Conservation (phyloP, 2,888 invertebrate genomes). For the Ophraella communa region DNA sequence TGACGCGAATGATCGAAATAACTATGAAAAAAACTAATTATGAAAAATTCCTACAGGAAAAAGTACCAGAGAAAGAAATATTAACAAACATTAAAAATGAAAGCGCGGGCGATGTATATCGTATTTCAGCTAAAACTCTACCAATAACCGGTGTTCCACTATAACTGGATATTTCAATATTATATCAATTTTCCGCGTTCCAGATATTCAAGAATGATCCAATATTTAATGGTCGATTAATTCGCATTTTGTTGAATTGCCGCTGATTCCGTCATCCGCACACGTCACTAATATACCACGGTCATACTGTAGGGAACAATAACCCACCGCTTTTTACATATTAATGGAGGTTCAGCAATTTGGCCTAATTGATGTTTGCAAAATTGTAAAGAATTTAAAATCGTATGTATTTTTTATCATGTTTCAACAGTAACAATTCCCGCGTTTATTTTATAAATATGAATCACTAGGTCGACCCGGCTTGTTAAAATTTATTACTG, state of each 20-base stretch:
- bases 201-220: conserved; percentile 19
- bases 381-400: not conserved
- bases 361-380: not conserved
- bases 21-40: no score
- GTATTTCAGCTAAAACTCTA: conserved; percentile 1
- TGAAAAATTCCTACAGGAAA: no score
- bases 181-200: conserved; percentile 17
- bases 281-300: conserved; percentile 11
- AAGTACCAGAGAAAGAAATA: no score
- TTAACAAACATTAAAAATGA: no score
- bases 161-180: conserved; percentile 17
- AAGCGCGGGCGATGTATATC: no score
- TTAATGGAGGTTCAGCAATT: not conserved
- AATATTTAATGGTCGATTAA: conserved; percentile 18
- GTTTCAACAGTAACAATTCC: not conserved
- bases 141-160: not conserved
- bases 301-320: not conserved
- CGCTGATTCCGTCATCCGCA: conserved; percentile 1
- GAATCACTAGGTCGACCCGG: no score
- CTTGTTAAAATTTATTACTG: no score
- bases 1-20: no score
- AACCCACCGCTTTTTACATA: not conserved
- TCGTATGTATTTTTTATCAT: not conserved
- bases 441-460: no score
- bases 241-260: conserved; percentile 15